phyloP scores from a whole-genome alignment of 2,888 invertebrate genomes.

The Rhopalosiphum nymphaeae region DNA sequence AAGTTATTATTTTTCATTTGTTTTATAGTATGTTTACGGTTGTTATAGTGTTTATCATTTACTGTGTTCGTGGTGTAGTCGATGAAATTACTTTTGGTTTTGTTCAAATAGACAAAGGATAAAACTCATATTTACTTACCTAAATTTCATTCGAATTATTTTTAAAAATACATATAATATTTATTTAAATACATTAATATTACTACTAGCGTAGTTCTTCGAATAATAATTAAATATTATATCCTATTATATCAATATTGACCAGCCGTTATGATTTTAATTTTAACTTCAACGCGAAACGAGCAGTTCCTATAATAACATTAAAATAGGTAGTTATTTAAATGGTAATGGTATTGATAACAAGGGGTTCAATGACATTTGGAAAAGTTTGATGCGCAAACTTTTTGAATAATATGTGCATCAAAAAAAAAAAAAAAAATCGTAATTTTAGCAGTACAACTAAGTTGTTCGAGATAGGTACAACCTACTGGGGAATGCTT shows the following conservation, averaged over 20 bases:
- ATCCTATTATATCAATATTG: neutral
- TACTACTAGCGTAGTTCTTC: neutral
- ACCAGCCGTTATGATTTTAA: neutral
- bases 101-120: neutral
- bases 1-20: neutral
- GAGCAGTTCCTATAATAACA: neutral
- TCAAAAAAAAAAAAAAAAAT: too few species aligned
- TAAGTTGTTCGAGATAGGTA: neutral
- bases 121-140: neutral
- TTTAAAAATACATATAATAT: neutral
- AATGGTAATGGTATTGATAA: neutral
- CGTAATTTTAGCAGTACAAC: neutral
- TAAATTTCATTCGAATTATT: neutral
- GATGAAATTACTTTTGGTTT: neutral
- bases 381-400: neutral
- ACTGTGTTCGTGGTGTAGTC: neutral
- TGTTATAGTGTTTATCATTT: neutral
- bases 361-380: neutral
- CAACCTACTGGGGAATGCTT: neutral
- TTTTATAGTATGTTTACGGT: neutral
- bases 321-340: neutral
- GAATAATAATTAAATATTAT: neutral
- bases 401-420: neutral
- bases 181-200: neutral
- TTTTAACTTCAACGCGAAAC: neutral